Percentiles rank a stretch among this genome's conserved stretches.
phyloP scores from a whole-genome alignment of 2,888 invertebrate species.

The Gibbula magus region DNA sequence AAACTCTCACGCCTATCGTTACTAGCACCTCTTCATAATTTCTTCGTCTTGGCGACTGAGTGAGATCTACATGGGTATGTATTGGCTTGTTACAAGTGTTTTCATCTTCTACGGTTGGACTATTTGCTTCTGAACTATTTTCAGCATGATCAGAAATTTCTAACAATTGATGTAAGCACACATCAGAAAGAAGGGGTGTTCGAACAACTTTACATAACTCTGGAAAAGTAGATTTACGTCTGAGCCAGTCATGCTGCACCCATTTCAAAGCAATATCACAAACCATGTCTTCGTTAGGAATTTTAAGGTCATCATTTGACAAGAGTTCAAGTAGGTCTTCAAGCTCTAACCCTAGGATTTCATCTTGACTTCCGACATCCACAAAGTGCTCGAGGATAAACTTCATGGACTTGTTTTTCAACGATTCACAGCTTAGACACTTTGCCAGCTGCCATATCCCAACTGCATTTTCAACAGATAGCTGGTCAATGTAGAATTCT shows the following conservation, averaged over 20 bases:
- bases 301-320: constrained; percentile 87
- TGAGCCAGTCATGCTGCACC: constrained; percentile 78
- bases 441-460: constrained; percentile 89
- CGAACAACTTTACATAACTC: constrained; percentile 37
- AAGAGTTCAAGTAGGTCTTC: constrained; percentile 86
- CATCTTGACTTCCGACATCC: constrained; percentile 45
- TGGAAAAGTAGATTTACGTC: constrained; percentile 32
- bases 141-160: not conserved
- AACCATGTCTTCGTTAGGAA: constrained; percentile 88
- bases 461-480: constrained; percentile 87
- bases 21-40: constrained; percentile 48
- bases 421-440: constrained; percentile 82
- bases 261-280: constrained; percentile 84
- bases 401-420: constrained; percentile 82
- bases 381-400: constrained; percentile 79
- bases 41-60: constrained; percentile 26
- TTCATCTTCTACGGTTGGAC: not conserved
- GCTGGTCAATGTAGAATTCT: constrained; percentile 82
- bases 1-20: constrained; percentile 41
- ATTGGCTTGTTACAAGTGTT: not conserved
- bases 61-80: not conserved
- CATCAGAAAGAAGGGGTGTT: constrained; percentile 36
- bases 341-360: constrained; percentile 79
- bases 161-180: constrained; percentile 32
- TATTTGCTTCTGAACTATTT: not conserved